Evolutionary conservation across 1,140 invertebrate genomes (phyloP).

Genomic region (Drosophila willistoni): DNA sequence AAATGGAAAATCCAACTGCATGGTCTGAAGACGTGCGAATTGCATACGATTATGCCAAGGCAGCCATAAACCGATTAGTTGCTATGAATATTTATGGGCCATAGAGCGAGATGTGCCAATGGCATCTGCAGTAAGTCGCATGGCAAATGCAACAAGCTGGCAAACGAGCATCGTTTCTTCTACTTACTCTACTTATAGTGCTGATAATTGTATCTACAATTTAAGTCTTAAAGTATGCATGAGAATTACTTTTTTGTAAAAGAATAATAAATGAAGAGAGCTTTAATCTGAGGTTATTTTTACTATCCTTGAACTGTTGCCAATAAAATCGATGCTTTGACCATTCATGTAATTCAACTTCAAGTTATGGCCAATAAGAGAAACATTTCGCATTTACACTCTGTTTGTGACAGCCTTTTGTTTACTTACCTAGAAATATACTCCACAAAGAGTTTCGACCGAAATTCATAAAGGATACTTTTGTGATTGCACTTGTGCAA

Average conservation of each 20-base stretch:
- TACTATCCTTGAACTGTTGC: too few relatives aligned
- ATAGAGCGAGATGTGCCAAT: slow-evolving; percentile 30
- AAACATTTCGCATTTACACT: neutral
- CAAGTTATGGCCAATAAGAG: too few relatives aligned
- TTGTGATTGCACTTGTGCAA: slow-evolving; percentile 4
- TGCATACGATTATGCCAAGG: slow-evolving; percentile 48
- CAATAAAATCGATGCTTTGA: too few relatives aligned
- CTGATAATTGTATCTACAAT: slow-evolving; percentile 39
- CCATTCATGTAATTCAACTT: too few relatives aligned
- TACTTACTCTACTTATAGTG: slow-evolving; percentile 19
- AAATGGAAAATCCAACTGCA: slow-evolving; percentile 47
- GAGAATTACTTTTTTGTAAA: neutral
- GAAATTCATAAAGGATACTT: neutral
- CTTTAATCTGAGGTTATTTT: too few relatives aligned
- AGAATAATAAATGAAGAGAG: too few relatives aligned
- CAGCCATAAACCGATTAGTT: slow-evolving; percentile 74
- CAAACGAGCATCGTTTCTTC: slow-evolving; percentile 25
- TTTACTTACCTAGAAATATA: slow-evolving; percentile 19
- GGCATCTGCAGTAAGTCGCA: slow-evolving; percentile 19
- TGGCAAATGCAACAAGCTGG: slow-evolving; percentile 60
- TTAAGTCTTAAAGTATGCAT: neutral
- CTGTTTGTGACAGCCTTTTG: slow-evolving; percentile 31
- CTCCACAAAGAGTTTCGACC: neutral
- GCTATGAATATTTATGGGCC: slow-evolving; percentile 74
- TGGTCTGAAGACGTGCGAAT: slow-evolving; percentile 60